phyloP scores from a whole-genome alignment of 2,113 vertebrate genomes.

The Progne subis region DNA sequence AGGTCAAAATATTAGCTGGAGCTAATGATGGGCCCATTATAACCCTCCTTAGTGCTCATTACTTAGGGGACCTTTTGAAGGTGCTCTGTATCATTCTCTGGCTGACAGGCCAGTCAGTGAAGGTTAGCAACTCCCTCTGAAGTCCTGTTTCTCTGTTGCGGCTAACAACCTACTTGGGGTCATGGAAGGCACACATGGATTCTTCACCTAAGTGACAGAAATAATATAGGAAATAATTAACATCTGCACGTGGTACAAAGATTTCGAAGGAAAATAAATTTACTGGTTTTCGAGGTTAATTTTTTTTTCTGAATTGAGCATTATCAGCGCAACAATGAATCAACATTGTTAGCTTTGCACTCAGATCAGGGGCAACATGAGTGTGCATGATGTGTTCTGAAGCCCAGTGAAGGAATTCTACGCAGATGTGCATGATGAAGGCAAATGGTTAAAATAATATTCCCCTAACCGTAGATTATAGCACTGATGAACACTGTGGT shows the following conservation, averaged over 20 bases:
- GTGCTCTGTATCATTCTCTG: conserved; percentile 62
- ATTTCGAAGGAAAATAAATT: conserved; percentile 53
- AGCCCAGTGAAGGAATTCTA: not conserved
- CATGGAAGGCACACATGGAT: conserved; percentile 61
- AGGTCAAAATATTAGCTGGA: conserved; percentile 67
- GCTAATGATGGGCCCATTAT: conserved; percentile 59
- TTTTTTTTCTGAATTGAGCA: not conserved
- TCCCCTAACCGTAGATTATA: not conserved
- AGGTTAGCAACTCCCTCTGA: conserved; percentile 62
- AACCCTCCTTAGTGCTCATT: conserved; percentile 57
- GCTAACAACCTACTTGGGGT: conserved; percentile 47
- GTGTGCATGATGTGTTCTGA: conserved; percentile 5
- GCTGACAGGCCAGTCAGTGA: conserved; percentile 58
- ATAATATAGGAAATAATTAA: conserved; percentile 63
- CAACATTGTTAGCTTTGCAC: not conserved
- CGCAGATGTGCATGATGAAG: not conserved
- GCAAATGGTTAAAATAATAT: conserved; percentile 50
- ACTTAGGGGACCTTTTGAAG: conserved; percentile 63
- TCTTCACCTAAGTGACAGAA: conserved; percentile 48
- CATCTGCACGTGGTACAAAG: conserved; percentile 45
- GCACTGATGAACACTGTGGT: not conserved
- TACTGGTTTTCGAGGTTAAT: not conserved
- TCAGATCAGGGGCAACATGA: not conserved
- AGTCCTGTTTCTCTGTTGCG: not conserved
- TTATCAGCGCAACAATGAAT: conserved; percentile 41